These are phyloP conservation scores for Pammene fasciana DNA, from an alignment of 2,888 invertebrate genomes.

Conservation along the genomic window DNA sequence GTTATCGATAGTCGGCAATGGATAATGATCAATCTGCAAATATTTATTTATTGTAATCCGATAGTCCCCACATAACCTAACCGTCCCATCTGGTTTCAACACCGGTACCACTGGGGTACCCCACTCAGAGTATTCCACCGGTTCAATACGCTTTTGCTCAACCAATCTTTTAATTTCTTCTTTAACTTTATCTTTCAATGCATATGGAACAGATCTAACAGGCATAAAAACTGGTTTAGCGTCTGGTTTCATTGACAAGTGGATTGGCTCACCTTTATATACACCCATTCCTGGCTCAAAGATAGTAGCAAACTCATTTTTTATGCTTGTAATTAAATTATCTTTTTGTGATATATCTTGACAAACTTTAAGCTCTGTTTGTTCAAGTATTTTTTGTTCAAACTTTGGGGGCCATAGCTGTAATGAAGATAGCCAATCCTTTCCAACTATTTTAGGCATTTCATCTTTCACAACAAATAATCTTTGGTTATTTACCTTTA, in stretches of 20 bases:
- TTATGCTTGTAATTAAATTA: not conserved
- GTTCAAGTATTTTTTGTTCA: not conserved
- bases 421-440: slow-evolving; percentile 20
- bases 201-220: slow-evolving; percentile 28
- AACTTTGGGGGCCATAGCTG: slow-evolving; percentile 18
- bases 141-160: slow-evolving; percentile 10
- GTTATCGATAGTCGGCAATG: slow-evolving; percentile 22
- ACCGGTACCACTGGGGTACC: slow-evolving; percentile 33
- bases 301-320: not conserved
- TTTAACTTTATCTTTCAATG: slow-evolving; percentile 34
- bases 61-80: slow-evolving; percentile 35
- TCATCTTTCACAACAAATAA: slow-evolving; percentile 22
- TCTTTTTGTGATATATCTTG: slow-evolving; percentile 9
- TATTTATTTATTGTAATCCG: slow-evolving; percentile 34
- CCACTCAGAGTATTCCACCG: slow-evolving; percentile 17
- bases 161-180: slow-evolving; percentile 20
- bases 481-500: slow-evolving; percentile 2
- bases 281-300: slow-evolving; percentile 19
- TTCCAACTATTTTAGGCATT: slow-evolving; percentile 19
- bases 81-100: slow-evolving; percentile 31
- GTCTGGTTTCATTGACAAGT: slow-evolving; percentile 9
- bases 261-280: slow-evolving; percentile 33
- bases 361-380: not conserved
- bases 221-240: slow-evolving; percentile 27
- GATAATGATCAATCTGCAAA: slow-evolving; percentile 36